Evolutionary conservation across 2,888 invertebrate genomes (phyloP), one percentile per base, ranked within the genome.

Genomic region (Scaptomyza parva): DNA sequence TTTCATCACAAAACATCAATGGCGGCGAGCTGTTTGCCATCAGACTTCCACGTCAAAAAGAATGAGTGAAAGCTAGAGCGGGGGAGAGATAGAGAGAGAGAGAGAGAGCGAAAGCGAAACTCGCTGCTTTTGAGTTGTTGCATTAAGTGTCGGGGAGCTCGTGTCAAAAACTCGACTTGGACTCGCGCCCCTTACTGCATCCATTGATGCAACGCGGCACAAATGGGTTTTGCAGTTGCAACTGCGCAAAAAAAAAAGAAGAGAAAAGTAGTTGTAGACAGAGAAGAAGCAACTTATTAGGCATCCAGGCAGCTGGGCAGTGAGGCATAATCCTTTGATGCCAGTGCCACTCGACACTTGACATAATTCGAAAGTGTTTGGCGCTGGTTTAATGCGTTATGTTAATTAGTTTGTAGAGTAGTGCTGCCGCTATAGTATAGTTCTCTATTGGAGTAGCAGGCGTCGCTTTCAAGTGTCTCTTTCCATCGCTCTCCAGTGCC

Each of bases 351-450:
- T 54, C 53, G 47, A 43, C 53, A 83, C 88, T 84, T 86, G 83
- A 84, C 83, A 84, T 83, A 73, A 86, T 86, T 84, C 65, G 52
- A 73, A 70, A 85, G 88, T 76, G 82, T 74, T 78, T 70, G 80
- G 8, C 8, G 35, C 72, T 58, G 78, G 60, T 26, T 78, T 81
- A 84, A 80, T 80, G 86, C 82, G 79, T 82, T 88, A 83, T 88
- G 83, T 74, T 86, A 87, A 87, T 83, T 83, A 87, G 88, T 73
- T 64, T 67, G 69, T 35, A 69, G 64, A n/a, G n/a, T n/a, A n/a
- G n/a, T n/a, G n/a, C n/a, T n/a, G n/a, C n/a, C n/a, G n/a, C n/a
- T n/a, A n/a, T 58, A 12, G 66, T 35, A 54, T 55, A 54, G 22
- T n/a, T 35, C 11, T 5, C n/a, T n/a, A n/a, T n/a, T n/a, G n/a